Base-by-base conservation (phyloP, 2,113 vertebrate species). In the Leiothrix lutea region DNA sequence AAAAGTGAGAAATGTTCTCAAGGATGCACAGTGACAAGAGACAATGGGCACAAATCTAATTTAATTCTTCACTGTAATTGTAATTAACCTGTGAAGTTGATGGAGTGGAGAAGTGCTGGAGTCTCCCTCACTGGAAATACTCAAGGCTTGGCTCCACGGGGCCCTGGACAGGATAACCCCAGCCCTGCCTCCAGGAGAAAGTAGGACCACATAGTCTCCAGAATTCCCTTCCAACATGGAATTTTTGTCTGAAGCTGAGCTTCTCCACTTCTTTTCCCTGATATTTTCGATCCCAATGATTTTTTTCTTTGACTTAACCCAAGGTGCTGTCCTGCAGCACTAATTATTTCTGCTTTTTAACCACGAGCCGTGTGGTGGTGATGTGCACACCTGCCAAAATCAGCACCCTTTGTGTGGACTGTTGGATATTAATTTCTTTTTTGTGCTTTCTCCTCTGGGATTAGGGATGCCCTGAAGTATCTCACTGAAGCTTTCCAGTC, bases 401-500 rank as follows among this genome's bases (percentile, higher is more conserved):
- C 38, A 48, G 36, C 45, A 8, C 9, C 9, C 20, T 83, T 67
- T 54, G 4, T 78, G 17, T 21, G 45, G 79, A 40, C 6, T 24
- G 29, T 33, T 84, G 53, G 69, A 82, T 77, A 60, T 69, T 38
- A 80, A 54, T 95, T 77, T 47, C 6, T 57, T 67, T 94, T 94
- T 42, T 78, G 85, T 88, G 22, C 57, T 90, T 51, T 96, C 77
- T 95, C 65, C 35, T 4, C 38, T 96, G 71, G 64, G 69, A 60
- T 88, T 60, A 99, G 99, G 60, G 99, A 99, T 89, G 98, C 99
- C 95, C 98, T 98, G 25, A 98, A 96, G 66, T 99, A 98, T 62
- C 98, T 99, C 23, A 90, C 98, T 5, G 99, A 99, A 95, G 98
- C 98, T 86, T 97, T 99, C 85, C 98, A 98, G 90, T 98, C 99